Conservation (phyloP, 2,888 invertebrate species). For the Melanotus villosus region DNA sequence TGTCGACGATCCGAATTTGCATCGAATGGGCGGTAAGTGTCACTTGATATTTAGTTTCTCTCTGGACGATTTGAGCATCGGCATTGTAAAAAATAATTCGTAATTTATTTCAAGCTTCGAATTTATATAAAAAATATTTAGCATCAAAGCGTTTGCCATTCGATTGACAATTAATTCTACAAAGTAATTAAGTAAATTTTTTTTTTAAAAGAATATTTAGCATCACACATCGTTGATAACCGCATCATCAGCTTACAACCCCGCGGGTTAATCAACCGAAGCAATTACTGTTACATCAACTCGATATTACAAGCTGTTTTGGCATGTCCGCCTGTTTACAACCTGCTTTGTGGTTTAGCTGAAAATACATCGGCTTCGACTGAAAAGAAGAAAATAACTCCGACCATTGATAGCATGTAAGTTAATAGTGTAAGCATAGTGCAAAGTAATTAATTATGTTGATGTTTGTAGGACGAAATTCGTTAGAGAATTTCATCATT, state of each 20-base stretch:
- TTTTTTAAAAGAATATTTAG: constrained; percentile 86
- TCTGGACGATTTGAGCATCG: too few species aligned
- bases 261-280: constrained; percentile 91
- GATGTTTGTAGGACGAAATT: constrained; percentile 77
- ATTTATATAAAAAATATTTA: too few species aligned
- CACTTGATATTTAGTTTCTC: too few species aligned
- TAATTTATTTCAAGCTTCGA: too few species aligned
- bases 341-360: constrained; percentile 86
- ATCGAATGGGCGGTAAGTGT: constrained; percentile 77
- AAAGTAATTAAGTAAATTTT: too few species aligned
- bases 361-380: constrained; percentile 72
- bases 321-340: constrained; percentile 96
- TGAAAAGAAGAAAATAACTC: constrained; percentile 74
- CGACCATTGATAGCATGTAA: constrained; percentile 94
- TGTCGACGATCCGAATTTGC: constrained; percentile 78
- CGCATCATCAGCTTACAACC: constrained; percentile 86
- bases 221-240: constrained; percentile 83
- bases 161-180: too few species aligned
- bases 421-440: too few species aligned
- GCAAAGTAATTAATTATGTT: too few species aligned
- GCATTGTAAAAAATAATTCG: too few species aligned
- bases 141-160: too few species aligned
- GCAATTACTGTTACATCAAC: constrained; percentile 97
- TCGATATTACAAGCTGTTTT: constrained; percentile 94
- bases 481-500: constrained; percentile 82